Conservation (phyloP, 1,140 invertebrate genomes). For the Brachystomella parvula region DNA sequence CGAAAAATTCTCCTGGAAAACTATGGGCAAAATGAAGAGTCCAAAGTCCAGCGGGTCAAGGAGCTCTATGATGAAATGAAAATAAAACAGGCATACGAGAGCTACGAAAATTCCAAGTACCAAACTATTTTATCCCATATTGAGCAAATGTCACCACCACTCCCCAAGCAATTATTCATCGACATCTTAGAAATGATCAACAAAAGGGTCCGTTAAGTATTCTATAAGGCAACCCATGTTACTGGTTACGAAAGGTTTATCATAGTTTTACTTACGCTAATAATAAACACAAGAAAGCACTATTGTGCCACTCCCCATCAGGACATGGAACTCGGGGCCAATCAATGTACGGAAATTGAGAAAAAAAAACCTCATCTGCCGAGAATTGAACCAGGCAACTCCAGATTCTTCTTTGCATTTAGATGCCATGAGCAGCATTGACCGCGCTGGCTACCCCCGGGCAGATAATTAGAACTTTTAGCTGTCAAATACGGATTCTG, state of each 20-base stretch:
- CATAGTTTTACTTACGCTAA: too few relatives aligned
- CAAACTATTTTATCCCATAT: slow-evolving; percentile 74
- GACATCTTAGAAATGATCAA: slow-evolving; percentile 75
- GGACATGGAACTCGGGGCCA: too few relatives aligned
- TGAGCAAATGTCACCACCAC: slow-evolving; percentile 69
- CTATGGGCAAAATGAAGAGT: slow-evolving; percentile 63
- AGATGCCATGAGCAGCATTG: too few relatives aligned
- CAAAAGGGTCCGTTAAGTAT: slow-evolving; percentile 20
- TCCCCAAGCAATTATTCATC: slow-evolving; percentile 74
- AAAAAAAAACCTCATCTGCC: neutral
- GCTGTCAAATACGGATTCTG: too few relatives aligned
- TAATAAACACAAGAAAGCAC: too few relatives aligned
- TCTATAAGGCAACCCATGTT: too few relatives aligned
- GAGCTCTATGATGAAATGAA: slow-evolving; percentile 70
- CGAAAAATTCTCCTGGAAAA: slow-evolving; percentile 37
- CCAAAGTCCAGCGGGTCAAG: slow-evolving; percentile 64
- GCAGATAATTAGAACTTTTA: too few relatives aligned
- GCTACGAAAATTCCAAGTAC: slow-evolving; percentile 79
- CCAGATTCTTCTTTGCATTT: too few relatives aligned
- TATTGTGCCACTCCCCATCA: too few relatives aligned
- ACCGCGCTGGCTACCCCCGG: too few relatives aligned
- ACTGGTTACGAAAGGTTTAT: too few relatives aligned
- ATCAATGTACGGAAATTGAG: too few relatives aligned
- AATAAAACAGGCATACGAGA: slow-evolving; percentile 63
- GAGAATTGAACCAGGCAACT: neutral